phyloP scores from a whole-genome alignment of 2,888 invertebrate species.

The Ochlodes sylvanus region DNA sequence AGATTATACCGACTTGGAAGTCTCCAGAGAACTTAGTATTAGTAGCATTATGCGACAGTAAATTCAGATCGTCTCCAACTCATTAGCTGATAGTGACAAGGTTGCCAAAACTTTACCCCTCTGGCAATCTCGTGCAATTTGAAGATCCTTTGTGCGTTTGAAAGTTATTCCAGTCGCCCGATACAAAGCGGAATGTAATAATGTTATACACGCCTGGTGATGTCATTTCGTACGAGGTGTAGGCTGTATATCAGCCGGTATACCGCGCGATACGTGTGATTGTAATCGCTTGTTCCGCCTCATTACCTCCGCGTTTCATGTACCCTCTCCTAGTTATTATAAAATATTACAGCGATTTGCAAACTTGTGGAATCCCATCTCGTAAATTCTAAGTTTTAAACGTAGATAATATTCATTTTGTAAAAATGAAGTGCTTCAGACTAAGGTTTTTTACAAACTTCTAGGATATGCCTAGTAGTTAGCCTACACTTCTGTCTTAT shows the following conservation, averaged over 20 bases:
- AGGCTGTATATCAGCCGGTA: slow-evolving; percentile 15
- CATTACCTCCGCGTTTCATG: slow-evolving; percentile 38
- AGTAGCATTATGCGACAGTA: slow-evolving; percentile 49
- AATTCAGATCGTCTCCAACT: slow-evolving; percentile 68
- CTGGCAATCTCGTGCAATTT: slow-evolving; percentile 59
- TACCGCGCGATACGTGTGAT: slow-evolving; percentile 20
- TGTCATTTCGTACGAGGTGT: slow-evolving; percentile 30
- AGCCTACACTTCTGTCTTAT: too few relatives aligned
- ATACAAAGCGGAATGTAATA: slow-evolving; percentile 57
- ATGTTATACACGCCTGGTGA: slow-evolving; percentile 36
- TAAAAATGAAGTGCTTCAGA: slow-evolving; percentile 11
- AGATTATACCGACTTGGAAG: slow-evolving; percentile 32
- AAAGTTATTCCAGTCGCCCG: slow-evolving; percentile 61
- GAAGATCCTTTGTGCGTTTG: slow-evolving; percentile 74
- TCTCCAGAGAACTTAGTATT: slow-evolving; percentile 27
- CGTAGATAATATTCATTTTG: slow-evolving; percentile 4
- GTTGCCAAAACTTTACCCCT: slow-evolving; percentile 73
- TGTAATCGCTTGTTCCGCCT: slow-evolving; percentile 34
- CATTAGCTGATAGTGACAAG: slow-evolving; percentile 81
- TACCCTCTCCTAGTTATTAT: slow-evolving; percentile 30
- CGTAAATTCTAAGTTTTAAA: slow-evolving; percentile 18
- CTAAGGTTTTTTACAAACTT: neutral
- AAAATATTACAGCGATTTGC: slow-evolving; percentile 19
- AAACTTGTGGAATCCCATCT: slow-evolving; percentile 38
- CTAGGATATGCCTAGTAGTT: neutral